Evolutionary conservation across 1,140 invertebrate genomes (phyloP).

Genomic region (Drosophila trapezifrons): DNA sequence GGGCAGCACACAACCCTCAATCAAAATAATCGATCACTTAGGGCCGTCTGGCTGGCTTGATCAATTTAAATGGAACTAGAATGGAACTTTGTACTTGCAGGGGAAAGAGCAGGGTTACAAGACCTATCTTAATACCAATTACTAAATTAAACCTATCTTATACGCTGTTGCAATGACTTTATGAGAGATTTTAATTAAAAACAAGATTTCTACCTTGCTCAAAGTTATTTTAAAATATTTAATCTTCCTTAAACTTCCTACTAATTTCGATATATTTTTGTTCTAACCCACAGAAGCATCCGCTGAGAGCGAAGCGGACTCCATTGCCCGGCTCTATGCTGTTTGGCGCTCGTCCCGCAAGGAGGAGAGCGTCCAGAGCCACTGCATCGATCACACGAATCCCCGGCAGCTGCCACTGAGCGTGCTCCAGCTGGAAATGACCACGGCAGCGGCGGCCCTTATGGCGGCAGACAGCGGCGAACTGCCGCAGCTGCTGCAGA

Average conservation of each 20-base stretch:
- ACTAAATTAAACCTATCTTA: not conserved
- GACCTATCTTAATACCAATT: conserved; percentile 1
- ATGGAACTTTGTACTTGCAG: not conserved
- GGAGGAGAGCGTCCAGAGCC: conserved; percentile 59
- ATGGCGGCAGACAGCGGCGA: conserved; percentile 79
- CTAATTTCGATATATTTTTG: not conserved
- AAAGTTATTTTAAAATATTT: not conserved
- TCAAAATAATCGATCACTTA: conserved; percentile 45
- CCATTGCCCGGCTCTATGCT: conserved; percentile 69
- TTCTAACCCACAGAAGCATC: conserved; percentile 29
- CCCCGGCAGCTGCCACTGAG: conserved; percentile 59
- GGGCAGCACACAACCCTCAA: conserved; percentile 13
- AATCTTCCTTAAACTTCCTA: not conserved
- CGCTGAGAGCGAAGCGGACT: conserved; percentile 47
- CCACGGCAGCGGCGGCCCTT: conserved; percentile 64
- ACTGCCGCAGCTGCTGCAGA: conserved; percentile 87
- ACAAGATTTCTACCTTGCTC: too few relatives aligned
- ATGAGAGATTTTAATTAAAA: not conserved
- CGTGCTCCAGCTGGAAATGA: conserved; percentile 68
- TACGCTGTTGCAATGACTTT: not conserved
- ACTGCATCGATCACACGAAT: conserved; percentile 68
- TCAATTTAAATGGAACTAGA: conserved; percentile 38
- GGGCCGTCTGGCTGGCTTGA: conserved; percentile 19
- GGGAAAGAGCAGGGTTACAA: not conserved
- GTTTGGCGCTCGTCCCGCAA: conserved; percentile 74